A percentile compares a stretch with the other conserved stretches of the same genome.
Conservation (phyloP, 1,140 invertebrate genomes). For the Drosophila bocki region DNA sequence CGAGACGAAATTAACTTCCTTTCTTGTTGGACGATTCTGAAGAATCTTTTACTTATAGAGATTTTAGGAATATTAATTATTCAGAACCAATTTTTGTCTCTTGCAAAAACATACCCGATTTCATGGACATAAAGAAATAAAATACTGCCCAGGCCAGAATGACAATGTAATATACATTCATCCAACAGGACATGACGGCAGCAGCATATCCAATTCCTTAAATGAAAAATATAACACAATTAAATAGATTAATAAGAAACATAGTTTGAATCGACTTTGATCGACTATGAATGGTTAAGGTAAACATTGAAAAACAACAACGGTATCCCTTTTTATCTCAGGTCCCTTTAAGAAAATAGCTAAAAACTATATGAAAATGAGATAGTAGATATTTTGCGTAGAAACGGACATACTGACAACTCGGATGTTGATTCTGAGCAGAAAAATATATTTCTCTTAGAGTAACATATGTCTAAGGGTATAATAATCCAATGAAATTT, state of each 20-base stretch:
- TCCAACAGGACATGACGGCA: conserved; percentile 99
- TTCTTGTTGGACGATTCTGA: no score
- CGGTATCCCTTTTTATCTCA: background rate
- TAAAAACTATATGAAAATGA: background rate
- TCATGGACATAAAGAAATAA: conserved; percentile 97
- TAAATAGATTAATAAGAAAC: background rate
- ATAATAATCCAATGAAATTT: background rate
- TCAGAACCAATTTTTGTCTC: background rate
- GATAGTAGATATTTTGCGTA: no score
- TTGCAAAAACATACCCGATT: conserved; percentile 87
- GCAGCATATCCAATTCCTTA: conserved; percentile 99
- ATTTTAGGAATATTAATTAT: no score
- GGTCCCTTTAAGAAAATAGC: background rate
- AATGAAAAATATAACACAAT: conserved; percentile 86
- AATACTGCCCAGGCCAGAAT: conserved; percentile 99
- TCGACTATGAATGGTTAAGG: background rate
- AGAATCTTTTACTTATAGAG: no score
- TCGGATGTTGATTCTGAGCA: no score
- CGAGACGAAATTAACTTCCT: no score
- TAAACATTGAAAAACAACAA: background rate
- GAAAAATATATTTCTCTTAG: no score
- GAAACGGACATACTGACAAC: no score
- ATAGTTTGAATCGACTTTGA: background rate
- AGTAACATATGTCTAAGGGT: background rate
- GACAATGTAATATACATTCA: conserved; percentile 99